Evolutionary conservation across 23 tunicate genomes (phyloP).

Genomic region (Botrylloides violaceus): DNA sequence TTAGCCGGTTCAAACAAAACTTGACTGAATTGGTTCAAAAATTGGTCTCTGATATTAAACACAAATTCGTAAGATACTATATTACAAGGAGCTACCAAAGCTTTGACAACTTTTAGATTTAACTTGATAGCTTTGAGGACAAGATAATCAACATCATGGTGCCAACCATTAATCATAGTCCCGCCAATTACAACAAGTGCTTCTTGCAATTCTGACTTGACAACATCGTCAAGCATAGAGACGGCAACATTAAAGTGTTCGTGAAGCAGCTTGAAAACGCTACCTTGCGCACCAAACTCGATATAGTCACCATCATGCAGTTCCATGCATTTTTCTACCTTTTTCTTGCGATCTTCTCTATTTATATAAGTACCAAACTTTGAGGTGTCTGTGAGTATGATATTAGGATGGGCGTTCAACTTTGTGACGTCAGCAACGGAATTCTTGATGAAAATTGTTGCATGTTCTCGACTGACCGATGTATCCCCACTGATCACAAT

Average conservation of each 20-base stretch:
- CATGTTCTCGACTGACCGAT: slow-evolving; percentile 74
- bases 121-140: slow-evolving; percentile 36
- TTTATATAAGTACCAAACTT: slow-evolving; percentile 59
- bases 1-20: background rate
- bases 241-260: slow-evolving; percentile 18
- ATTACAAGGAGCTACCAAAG: slow-evolving; percentile 35
- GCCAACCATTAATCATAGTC: slow-evolving; percentile 25
- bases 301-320: slow-evolving; percentile 21
- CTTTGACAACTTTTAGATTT: slow-evolving; percentile 50
- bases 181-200: slow-evolving; percentile 32
- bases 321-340: slow-evolving; percentile 5
- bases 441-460: slow-evolving; percentile 17
- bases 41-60: slow-evolving; percentile 5
- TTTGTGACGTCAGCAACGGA: background rate
- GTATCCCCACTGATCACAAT: slow-evolving; percentile 44
- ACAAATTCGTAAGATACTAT: slow-evolving; percentile 25
- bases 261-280: slow-evolving; percentile 20
- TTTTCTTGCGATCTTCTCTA: slow-evolving; percentile 14
- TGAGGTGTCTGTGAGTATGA: slow-evolving; percentile 37
- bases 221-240: slow-evolving; percentile 19
- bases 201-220: slow-evolving; percentile 12
- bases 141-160: slow-evolving; percentile 33
- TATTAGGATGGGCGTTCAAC: background rate
- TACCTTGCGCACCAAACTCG: slow-evolving; percentile 48
- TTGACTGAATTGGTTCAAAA: background rate